Conservation (phyloP, 2,113 vertebrate genomes). For the Pomatostomus ruficeps region DNA sequence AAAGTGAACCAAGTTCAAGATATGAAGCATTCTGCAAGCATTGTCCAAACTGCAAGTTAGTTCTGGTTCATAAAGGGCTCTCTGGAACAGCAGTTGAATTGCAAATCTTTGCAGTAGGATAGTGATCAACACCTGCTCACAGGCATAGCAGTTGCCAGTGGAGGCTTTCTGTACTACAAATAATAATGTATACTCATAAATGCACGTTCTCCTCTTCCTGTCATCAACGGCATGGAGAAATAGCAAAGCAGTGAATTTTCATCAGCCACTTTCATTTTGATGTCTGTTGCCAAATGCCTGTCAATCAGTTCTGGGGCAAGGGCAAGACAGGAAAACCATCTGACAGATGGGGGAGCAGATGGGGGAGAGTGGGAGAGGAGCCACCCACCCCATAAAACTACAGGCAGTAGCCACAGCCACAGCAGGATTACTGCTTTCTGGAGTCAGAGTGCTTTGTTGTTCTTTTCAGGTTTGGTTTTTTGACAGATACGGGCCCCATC, state of each 20-base stretch:
- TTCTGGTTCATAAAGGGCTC: not conserved
- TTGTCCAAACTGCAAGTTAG: not conserved
- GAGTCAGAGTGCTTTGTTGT: not conserved
- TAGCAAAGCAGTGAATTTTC: not conserved
- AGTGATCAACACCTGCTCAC: slow-evolving; percentile 5
- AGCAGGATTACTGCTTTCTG: not conserved
- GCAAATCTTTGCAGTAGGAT: not conserved
- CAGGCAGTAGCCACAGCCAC: not conserved
- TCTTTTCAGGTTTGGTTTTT: not conserved
- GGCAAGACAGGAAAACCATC: not conserved
- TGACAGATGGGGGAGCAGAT: not conserved
- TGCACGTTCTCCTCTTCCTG: not conserved
- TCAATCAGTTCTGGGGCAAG: not conserved
- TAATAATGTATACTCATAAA: not conserved
- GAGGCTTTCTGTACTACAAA: not conserved
- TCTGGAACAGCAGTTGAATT: slow-evolving; percentile 5
- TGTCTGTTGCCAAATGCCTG: not conserved
- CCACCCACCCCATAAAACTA: not conserved
- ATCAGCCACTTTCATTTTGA: not conserved
- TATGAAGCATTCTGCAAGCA: not conserved
- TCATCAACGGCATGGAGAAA: not conserved
- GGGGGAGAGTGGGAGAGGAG: not conserved
- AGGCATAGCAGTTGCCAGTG: not conserved
- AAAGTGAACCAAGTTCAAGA: not conserved
- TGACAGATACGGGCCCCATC: not conserved